These are phyloP conservation scores for Terrapene triunguis DNA, from an alignment of 2,113 vertebrate genomes.

Conservation along the genomic window DNA sequence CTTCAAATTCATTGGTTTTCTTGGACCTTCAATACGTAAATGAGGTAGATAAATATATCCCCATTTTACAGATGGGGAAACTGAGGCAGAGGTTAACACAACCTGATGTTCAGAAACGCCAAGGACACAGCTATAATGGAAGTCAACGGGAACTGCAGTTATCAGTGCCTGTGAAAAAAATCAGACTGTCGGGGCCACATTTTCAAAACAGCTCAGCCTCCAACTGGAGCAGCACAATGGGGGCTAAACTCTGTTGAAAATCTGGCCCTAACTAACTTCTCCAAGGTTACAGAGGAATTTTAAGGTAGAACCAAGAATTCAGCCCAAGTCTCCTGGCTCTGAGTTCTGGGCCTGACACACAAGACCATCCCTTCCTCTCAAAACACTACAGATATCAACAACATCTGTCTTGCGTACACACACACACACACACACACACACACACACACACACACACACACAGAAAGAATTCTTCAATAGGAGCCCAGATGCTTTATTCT, in stretches of 20 bases:
- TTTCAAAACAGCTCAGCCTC: neutral
- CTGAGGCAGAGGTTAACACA: neutral
- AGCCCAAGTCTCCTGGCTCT: neutral
- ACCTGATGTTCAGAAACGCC: slow-evolving; percentile 17
- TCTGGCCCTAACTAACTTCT: neutral
- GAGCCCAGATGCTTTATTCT: neutral
- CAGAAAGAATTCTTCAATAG: neutral
- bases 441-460: neutral
- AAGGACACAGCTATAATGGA: neutral
- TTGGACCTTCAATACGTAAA: neutral
- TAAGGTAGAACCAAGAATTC: neutral
- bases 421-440: neutral
- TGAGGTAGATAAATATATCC: slow-evolving; percentile 54
- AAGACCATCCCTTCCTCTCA: neutral
- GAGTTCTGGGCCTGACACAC: neutral
- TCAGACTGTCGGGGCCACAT: neutral
- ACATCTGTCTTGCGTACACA: neutral
- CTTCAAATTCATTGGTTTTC: slow-evolving; percentile 37
- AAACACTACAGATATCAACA: neutral
- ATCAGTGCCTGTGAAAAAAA: neutral
- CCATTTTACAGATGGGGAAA: neutral
- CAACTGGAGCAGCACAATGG: neutral
- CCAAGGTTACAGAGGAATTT: neutral
- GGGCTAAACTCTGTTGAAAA: neutral
- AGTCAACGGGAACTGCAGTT: neutral